Base-by-base conservation (phyloP, 2,888 invertebrate genomes). In the Drosophila nr. perissopoda region DNA sequence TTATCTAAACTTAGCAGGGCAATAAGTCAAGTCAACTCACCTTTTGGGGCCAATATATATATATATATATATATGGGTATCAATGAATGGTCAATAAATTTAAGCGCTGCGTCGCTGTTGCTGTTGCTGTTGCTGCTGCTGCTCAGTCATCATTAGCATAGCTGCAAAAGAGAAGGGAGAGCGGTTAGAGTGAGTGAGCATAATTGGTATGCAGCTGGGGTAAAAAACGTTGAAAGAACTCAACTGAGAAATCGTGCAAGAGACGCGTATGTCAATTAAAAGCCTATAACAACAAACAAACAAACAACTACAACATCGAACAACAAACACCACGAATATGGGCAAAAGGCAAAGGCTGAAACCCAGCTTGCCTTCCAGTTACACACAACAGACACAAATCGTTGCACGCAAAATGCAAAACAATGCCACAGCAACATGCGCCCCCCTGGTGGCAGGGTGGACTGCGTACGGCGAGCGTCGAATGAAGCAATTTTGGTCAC, bases 181-280 rank as follows among this genome's bases (percentile, higher is more conserved):
- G 33, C 51, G 33, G 57, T 56, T 59, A 61, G 52, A 54, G 52
- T 51, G 54, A 73, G 48, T 31, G 52, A 64, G 49, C 48, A 59
- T 57, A 53, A 76, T 86, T 89, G 83, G 86, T 88, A 86, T 86
- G 90, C 90, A 80, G 76, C 42, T 70, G 72, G 51, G 18, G 42
- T 54, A 62, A 56, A 62, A 38, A 29, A 54, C 59, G 34, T 29
- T 38, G 69, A 67, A 69, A 65, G 73, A 78, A 78, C 71, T 60
- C 57, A 62, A 75, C 87, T 79, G 85, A 64, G 85, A 75, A 89
- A 82, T 84, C 85, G 89, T 89, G 87, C 82, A 76, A 78, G 76
- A 75, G 77, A 79, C 81, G 83, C 87, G 73, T 86, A 86, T 87
- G 89, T 87, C 87, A 87, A 87, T 87, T 87, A 87, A 89, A 87